Evolutionary conservation across 2,888 invertebrate species (phyloP), one percentile per base, ranked within the genome.

Genomic region (Phortica okadai): DNA sequence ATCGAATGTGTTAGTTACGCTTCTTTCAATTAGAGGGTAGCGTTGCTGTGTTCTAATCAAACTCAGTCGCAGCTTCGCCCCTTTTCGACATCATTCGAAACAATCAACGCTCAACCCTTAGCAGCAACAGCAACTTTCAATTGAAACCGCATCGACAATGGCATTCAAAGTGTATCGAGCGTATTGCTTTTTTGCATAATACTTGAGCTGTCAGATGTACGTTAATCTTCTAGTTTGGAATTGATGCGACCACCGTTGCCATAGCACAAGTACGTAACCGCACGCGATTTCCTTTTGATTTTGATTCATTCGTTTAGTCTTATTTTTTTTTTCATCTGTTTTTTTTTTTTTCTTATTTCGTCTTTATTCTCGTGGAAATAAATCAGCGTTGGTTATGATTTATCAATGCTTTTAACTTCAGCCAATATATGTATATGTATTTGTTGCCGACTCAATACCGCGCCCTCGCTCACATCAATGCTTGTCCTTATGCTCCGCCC

Each of bases 391-490:
- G 80, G 82, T 82, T 89, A 88, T 86, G 89, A 86, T 89, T 86
- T 89, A 86, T 89, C 86, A 88, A 83, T 88, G 86, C 89, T 88
- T 88, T 86, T 88, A 84, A 81, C 76, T 85, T 86, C 85, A 89
- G 89, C 81, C 83, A 80, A 85, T 83, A 66, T 62, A 44, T n/a
- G n/a, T n/a, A n/a, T n/a, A n/a, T 45, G 59, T 33, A 69, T 69
- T 69, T 69, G 45, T 69, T 50, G 21, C 66, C 21, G 56, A 80
- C 78, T 44, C 45, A 16, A 41, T 41, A n/a, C n/a, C 66, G 50
- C 14, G 50, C 50, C 50, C 50, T 50, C 14, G 8, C 10, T 50
- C 50, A 50, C 21, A 58, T 21, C 6, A 16, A 58, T 7, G 16
- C 21, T 6, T 62, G 64, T 33, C 25, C 14, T 25, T 62, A 74